Conservation (phyloP, 2,888 invertebrate species). For the Xylota segnis region DNA sequence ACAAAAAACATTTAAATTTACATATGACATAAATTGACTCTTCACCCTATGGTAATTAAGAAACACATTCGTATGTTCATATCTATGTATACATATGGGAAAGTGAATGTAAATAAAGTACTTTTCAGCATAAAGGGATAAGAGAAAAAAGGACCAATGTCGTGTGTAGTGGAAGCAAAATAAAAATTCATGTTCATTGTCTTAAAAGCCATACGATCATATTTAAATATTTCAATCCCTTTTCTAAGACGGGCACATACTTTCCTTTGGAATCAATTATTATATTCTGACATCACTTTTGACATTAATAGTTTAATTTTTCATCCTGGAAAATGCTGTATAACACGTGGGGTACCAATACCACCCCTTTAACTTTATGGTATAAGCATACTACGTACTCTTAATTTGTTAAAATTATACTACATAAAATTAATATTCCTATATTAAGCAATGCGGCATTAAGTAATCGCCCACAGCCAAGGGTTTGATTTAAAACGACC, state of each 20-base stretch:
- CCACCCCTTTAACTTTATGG: slow-evolving; percentile 10
- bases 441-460: slow-evolving; percentile 56
- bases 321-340: background rate
- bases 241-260: no score
- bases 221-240: background rate
- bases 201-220: background rate
- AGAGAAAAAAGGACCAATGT: background rate
- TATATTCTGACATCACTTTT: background rate
- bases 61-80: no score
- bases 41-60: background rate
- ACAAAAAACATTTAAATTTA: background rate
- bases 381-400: slow-evolving; percentile 14
- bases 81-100: no score
- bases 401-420: slow-evolving; percentile 44
- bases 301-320: background rate
- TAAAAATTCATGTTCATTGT: background rate
- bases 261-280: slow-evolving; percentile 7
- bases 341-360: slow-evolving; percentile 10
- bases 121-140: background rate
- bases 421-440: slow-evolving; percentile 26
- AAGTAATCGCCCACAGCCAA: slow-evolving; percentile 67
- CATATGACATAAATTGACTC: background rate
- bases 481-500: slow-evolving; percentile 40
- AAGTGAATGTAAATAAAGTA: background rate
- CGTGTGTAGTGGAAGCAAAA: background rate